Percentiles rank a stretch among this genome's conserved stretches.
Evolutionary conservation across 2,797 vertebrate species (phyloP).

Genomic region (Mormyrus hasselquistii): DNA sequence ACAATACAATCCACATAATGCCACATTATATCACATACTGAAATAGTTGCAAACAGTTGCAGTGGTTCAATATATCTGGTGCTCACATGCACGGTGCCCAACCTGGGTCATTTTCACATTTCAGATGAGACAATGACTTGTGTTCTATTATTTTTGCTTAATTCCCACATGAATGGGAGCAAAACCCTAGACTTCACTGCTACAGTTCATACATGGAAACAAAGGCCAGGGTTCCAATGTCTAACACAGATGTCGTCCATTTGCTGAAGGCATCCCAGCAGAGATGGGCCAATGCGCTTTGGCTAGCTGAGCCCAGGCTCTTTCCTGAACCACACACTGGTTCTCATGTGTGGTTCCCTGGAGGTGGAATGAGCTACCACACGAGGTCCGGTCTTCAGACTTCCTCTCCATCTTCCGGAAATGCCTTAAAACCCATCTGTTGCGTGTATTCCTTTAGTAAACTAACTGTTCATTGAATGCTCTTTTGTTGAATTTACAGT

Average conservation of each 20-base stretch:
- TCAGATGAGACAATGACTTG: neutral
- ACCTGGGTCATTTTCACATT: neutral
- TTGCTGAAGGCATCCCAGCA: neutral
- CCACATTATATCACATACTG: conserved; percentile 12
- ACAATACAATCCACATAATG: conserved; percentile 20
- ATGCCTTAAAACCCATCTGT: neutral
- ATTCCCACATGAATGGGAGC: neutral
- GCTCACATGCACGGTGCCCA: neutral
- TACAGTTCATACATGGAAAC: neutral
- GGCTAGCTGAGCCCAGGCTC: neutral
- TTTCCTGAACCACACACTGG: neutral
- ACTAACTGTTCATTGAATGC: neutral
- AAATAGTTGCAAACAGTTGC: neutral
- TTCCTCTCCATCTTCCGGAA: neutral
- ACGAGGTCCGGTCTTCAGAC: neutral
- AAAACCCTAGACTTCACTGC: neutral
- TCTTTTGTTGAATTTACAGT: neutral
- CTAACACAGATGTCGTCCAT: neutral
- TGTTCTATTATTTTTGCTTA: neutral
- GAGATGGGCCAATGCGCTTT: neutral
- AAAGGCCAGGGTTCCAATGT: neutral
- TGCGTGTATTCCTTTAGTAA: neutral
- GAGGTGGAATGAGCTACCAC: neutral
- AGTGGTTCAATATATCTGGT: conserved; percentile 31
- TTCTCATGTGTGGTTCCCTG: neutral